Base-by-base conservation (phyloP, 2,113 vertebrate species). In the Cyprinodon variegatus region DNA sequence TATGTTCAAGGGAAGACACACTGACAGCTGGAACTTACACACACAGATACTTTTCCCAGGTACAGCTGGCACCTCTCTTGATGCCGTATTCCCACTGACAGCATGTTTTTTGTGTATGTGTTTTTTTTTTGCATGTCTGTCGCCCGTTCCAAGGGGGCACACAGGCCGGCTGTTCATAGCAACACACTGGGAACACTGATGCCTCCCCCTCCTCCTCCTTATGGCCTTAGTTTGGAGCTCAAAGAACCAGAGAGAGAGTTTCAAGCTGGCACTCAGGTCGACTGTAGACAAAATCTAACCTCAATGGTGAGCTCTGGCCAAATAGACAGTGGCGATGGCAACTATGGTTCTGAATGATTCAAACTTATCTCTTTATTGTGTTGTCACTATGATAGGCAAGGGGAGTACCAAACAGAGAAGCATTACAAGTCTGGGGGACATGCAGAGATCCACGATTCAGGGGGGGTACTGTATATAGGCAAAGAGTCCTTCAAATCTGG, bases 61-160 rank as follows among this genome's bases (percentile, higher is more conserved):
- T 84, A 72, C 10, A 60, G 61, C 73, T 82, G 61, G 53, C 78
- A 75, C 75, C 67, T 36, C 53, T 84, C 13, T 61, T 72, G 57
- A 77, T 76, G 83, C 80, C 72, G 45, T 71, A 61, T 61, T 76
- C 72, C 73, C 76, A 67, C 65, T 48, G 59, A 81, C 72, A 76
- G 20, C 4, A 57, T 78, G 57, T 60, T 70, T 77, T 64, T 60
- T 61, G 39, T 57, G 65, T 70, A 73, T 67, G 76, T 74, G 60
- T 70, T 77, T 68, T 60, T 63, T 70, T 77, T 68, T 60, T 46
- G 43, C 61, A 66, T 69, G 74, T 66, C 76, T 74, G 68, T 45
- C n/a, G 1, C 39, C n/a, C 22, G 62, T 76, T 93, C 92, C 93
- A 95, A 94, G 89, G 78, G 87, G 84, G 89, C 50, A 90, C 91